Percentiles rank a stretch among this genome's conserved stretches.
These are phyloP conservation scores for Ditula angustiorana DNA, from an alignment of 2,888 invertebrate species.

Conservation along the genomic window DNA sequence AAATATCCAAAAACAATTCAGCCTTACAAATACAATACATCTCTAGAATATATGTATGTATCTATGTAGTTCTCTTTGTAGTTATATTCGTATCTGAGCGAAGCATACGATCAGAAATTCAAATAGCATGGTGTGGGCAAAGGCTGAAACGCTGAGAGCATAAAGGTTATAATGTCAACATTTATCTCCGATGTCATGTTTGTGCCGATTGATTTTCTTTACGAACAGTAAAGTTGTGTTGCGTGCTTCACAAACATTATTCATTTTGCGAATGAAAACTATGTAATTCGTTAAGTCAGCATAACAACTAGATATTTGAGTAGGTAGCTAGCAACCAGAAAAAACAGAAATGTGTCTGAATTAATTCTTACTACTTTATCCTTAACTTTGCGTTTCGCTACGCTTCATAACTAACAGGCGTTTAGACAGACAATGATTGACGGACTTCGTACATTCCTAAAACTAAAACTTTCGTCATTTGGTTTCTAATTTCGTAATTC, in stretches of 20 bases:
- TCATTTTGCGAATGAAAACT: constrained; percentile 33
- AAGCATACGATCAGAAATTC: constrained; percentile 25
- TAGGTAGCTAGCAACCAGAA: not conserved
- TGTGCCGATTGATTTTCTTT: constrained; percentile 27
- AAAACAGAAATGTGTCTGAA: not conserved
- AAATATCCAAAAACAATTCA: not conserved
- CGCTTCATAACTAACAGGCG: not conserved
- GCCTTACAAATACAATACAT: not conserved
- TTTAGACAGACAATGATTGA: not conserved
- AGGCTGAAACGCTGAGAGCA: constrained; percentile 16
- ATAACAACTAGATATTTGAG: constrained; percentile 10
- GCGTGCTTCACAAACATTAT: constrained; percentile 31
- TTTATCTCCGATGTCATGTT: constrained; percentile 17
- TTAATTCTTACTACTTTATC: not conserved
- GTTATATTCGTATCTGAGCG: constrained; percentile 16
- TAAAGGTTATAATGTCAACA: constrained; percentile 24
- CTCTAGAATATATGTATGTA: not conserved
- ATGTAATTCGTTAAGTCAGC: constrained; percentile 34
- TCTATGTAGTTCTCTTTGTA: not conserved
- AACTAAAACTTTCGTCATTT: not conserved
- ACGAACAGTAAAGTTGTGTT: constrained; percentile 1
- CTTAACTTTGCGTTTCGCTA: not conserved
- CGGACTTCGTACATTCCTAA: not conserved
- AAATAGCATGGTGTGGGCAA: constrained; percentile 27
- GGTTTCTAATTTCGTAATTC: not conserved